phyloP scores from a whole-genome alignment of 2,797 vertebrate genomes.

The Epinephelus awoara region DNA sequence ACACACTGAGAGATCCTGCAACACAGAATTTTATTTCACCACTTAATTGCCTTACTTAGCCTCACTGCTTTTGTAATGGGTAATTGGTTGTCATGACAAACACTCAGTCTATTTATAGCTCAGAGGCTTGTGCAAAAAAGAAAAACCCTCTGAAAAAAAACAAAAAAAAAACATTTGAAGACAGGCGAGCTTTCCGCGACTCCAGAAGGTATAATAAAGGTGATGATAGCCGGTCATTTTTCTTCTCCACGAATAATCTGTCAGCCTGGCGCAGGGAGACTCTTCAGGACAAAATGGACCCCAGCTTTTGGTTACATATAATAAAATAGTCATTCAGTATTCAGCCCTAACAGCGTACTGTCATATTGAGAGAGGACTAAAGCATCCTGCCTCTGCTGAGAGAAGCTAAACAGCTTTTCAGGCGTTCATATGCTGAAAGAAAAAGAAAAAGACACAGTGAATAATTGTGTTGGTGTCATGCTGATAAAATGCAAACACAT shows the following conservation, averaged over 20 bases:
- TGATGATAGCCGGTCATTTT: slow-evolving; percentile 33
- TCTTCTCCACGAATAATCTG: slow-evolving; percentile 19
- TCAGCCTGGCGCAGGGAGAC: slow-evolving; percentile 29
- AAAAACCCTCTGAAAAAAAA: slow-evolving; percentile 36
- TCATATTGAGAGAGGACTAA: neutral
- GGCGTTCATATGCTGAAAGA: neutral
- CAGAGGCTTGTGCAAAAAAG: slow-evolving; percentile 42
- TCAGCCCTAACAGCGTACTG: neutral
- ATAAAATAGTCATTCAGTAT: slow-evolving; percentile 1
- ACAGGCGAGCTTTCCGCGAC: slow-evolving; percentile 40
- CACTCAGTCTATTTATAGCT: slow-evolving; percentile 71
- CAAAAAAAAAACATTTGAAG: slow-evolving; percentile 39
- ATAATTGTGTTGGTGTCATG: neutral
- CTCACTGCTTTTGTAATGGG: slow-evolving; percentile 78
- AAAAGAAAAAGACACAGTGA: neutral
- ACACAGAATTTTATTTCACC: slow-evolving; percentile 66
- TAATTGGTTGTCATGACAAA: slow-evolving; percentile 88
- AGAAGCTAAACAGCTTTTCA: neutral
- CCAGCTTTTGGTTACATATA: neutral
- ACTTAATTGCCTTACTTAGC: slow-evolving; percentile 82
- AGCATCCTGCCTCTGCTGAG: neutral
- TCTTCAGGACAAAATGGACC: slow-evolving; percentile 16
- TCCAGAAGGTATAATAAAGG: slow-evolving; percentile 18
- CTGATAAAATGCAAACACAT: slow-evolving; percentile 5
- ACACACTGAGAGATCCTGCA: slow-evolving; percentile 31